Conservation (phyloP, 2,113 vertebrate species). For the Alosa alosa region DNA sequence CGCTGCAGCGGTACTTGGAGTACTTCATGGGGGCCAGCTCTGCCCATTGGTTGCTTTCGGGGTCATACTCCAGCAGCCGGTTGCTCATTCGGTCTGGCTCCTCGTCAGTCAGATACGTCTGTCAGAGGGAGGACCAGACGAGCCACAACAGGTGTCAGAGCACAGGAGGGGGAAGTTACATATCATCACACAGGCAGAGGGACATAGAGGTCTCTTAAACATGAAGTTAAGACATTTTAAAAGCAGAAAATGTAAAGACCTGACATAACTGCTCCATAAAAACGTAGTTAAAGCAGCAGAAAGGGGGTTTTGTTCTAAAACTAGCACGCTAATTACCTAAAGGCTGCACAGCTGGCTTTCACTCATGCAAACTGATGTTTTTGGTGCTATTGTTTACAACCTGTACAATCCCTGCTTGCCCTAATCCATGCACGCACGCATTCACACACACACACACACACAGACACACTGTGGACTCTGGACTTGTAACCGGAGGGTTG, state of each 20-base stretch:
- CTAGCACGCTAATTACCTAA: too few species aligned
- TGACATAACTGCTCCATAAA: not conserved
- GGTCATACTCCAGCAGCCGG: constrained; percentile 85
- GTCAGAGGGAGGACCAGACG: constrained; percentile 45
- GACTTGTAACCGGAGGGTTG: too few species aligned
- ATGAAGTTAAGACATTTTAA: not conserved
- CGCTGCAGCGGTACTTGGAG: constrained; percentile 91
- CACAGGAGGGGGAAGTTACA: not conserved
- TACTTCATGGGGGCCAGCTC: constrained; percentile 85
- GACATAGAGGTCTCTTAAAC: not conserved
- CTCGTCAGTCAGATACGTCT: constrained; percentile 89
- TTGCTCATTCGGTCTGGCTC: constrained; percentile 94
- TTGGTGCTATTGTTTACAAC: too few species aligned
- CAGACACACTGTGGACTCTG: too few species aligned
- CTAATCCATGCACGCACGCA: not conserved
- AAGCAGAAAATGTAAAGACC: not conserved
- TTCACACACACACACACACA: not conserved
- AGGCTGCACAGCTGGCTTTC: not conserved
- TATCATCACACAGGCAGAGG: not conserved
- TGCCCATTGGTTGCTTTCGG: constrained; percentile 83
- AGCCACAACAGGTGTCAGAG: constrained; percentile 51
- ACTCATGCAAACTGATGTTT: not conserved
- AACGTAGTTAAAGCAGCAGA: too few species aligned
- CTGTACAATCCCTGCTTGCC: not conserved
- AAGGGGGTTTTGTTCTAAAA: too few species aligned